Percentiles rank a stretch among this genome's conserved stretches.
These are phyloP conservation scores for Istiophorus platypterus DNA, from an alignment of 2,113 vertebrate species.

Conservation along the genomic window DNA sequence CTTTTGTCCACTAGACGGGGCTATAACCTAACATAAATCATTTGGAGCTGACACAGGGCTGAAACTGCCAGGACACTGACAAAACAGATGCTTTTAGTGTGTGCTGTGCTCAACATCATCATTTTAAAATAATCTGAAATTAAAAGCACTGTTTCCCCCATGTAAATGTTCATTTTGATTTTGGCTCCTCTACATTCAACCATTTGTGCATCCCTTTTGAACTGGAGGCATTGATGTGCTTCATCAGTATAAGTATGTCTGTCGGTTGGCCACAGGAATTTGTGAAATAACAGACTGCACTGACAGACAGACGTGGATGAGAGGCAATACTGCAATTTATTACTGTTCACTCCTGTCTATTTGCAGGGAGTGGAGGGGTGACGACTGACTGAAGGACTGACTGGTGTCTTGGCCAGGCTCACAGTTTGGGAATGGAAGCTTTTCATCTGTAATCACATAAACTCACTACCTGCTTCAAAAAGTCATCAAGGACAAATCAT, in stretches of 20 bases:
- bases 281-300: constrained; percentile 5
- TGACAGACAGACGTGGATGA: constrained; percentile 48
- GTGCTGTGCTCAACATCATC: neutral
- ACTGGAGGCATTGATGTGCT: constrained; percentile 13
- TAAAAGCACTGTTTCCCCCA: neutral
- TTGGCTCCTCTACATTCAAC: neutral
- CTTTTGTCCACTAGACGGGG: constrained; percentile 82
- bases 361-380: constrained; percentile 48
- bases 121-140: neutral
- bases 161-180: constrained; percentile 10
- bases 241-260: constrained; percentile 43
- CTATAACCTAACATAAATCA: constrained; percentile 70
- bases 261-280: constrained; percentile 1
- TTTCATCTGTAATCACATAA: constrained; percentile 78
- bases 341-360: constrained; percentile 55
- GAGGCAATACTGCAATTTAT: constrained; percentile 38
- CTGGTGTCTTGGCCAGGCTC: constrained; percentile 40
- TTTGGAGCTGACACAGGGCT: neutral
- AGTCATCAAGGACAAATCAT: constrained; percentile 77
- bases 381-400: constrained; percentile 49
- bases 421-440: constrained; percentile 45
- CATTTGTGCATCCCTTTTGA: neutral
- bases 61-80: neutral
- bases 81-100: neutral
- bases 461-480: constrained; percentile 76